A percentile compares a stretch with the other conserved stretches of the same genome.
Conservation (phyloP, 2,888 invertebrate species). For the Oegoconia quadripuncta region DNA sequence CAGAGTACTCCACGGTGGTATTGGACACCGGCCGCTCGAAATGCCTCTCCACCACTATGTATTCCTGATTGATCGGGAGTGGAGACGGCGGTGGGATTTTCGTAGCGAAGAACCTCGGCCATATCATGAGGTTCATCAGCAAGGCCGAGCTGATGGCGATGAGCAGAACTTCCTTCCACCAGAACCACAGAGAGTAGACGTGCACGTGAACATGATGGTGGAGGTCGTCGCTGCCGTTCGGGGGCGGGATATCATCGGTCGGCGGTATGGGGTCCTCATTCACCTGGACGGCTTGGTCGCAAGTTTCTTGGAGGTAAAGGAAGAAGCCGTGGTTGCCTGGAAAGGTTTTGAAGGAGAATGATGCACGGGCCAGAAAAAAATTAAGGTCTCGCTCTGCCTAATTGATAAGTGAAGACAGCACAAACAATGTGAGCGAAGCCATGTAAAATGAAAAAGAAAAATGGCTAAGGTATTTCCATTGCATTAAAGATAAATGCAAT, state of each 20-base stretch:
- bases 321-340: conserved; percentile 87
- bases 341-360: conserved; percentile 8
- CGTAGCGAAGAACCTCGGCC: conserved; percentile 69
- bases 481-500: no score
- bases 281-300: conserved; percentile 65
- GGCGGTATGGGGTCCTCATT: conserved; percentile 26
- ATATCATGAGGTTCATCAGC: conserved; percentile 82
- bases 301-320: conserved; percentile 81
- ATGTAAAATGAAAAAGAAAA: no score
- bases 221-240: conserved; percentile 55
- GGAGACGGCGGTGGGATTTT: conserved; percentile 38
- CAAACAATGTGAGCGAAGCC: no score
- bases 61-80: conserved; percentile 49
- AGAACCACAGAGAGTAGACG: conserved; percentile 87
- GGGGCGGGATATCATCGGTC: conserved; percentile 31
- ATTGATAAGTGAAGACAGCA: no score
- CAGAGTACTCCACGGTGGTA: conserved; percentile 56
- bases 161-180: conserved; percentile 89
- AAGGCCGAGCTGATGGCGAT: conserved; percentile 87
- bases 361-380: not conserved
- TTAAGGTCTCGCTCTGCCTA: not conserved
- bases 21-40: conserved; percentile 39
- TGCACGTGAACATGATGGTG: conserved; percentile 84
- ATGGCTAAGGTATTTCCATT: no score
- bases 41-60: conserved; percentile 55